phyloP scores from a whole-genome alignment of 23 tunicate genomes.

The Diplosoma virens region DNA sequence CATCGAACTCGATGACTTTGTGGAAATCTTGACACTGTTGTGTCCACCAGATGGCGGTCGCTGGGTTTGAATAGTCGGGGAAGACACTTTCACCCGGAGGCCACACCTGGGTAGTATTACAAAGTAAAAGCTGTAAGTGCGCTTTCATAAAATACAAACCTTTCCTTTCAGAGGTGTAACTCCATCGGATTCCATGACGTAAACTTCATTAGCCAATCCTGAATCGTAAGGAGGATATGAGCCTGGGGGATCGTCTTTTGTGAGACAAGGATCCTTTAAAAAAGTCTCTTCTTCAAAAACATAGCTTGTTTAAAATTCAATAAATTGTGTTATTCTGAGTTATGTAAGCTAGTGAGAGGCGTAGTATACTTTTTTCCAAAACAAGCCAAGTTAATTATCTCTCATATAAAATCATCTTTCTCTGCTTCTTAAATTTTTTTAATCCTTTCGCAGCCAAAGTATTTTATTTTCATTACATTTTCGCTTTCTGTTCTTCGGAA shows the following conservation, averaged over 20 bases:
- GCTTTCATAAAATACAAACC: conserved; percentile 18
- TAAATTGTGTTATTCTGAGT: no score
- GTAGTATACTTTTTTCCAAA: no score
- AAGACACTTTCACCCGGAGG: conserved; percentile 94
- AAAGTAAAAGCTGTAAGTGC: not conserved
- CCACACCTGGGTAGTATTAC: conserved; percentile 98
- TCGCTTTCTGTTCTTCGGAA: no score
- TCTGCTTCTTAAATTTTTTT: no score
- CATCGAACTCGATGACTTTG: conserved; percentile 72
- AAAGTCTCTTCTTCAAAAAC: no score
- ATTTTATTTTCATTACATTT: no score
- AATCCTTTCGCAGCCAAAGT: no score
- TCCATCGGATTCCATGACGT: conserved; percentile 63
- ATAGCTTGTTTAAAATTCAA: no score
- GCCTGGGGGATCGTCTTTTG: conserved; percentile 89
- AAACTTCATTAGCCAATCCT: conserved; percentile 63
- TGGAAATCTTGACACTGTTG: conserved; percentile 77
- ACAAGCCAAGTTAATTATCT: no score
- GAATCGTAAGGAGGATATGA: conserved; percentile 86
- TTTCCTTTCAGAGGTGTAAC: conserved; percentile 64
- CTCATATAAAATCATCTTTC: no score
- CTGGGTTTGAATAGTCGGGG: conserved; percentile 92
- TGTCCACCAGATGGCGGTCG: conserved; percentile 87
- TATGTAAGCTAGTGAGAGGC: no score
- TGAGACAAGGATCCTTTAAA: conserved; percentile 85